These are phyloP conservation scores for Leptinotarsa juncta DNA, from an alignment of 2,888 invertebrate species.

Conservation along the genomic window DNA sequence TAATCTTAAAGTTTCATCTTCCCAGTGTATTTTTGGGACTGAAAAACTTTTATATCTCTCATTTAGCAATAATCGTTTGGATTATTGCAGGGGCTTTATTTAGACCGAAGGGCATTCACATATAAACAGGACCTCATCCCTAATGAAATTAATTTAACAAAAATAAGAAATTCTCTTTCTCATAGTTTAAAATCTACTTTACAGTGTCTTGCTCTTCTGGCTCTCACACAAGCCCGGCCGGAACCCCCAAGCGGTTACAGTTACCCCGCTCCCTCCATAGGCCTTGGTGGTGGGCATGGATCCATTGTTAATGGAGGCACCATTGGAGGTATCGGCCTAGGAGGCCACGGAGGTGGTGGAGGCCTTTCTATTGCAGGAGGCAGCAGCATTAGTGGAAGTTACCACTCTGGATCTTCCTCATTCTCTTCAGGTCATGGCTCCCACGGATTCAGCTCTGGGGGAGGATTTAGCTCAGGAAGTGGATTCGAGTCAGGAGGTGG, in stretches of 20 bases:
- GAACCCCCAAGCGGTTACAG: slow-evolving; percentile 71
- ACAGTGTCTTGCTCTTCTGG: slow-evolving; percentile 65
- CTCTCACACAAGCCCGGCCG: slow-evolving; percentile 72
- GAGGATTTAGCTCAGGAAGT: background rate
- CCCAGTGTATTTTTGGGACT: too few relatives aligned
- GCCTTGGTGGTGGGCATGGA: slow-evolving; percentile 31
- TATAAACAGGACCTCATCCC: background rate
- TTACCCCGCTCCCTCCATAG: slow-evolving; percentile 48
- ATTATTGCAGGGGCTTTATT: background rate
- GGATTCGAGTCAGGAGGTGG: slow-evolving; percentile 49
- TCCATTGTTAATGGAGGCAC: slow-evolving; percentile 22
- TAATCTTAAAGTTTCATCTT: too few relatives aligned
- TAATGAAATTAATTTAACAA: too few relatives aligned
- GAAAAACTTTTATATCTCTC: too few relatives aligned
- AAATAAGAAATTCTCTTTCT: too few relatives aligned
- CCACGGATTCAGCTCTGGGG: background rate
- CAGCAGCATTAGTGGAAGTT: slow-evolving; percentile 40
- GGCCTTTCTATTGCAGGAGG: slow-evolving; percentile 41
- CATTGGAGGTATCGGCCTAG: slow-evolving; percentile 17
- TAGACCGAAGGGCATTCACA: background rate
- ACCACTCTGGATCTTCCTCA: slow-evolving; percentile 45
- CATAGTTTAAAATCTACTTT: slow-evolving; percentile 19
- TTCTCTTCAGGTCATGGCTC: slow-evolving; percentile 48
- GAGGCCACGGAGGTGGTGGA: slow-evolving; percentile 26
- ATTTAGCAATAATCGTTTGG: background rate